Base-by-base conservation (phyloP, 1,140 invertebrate species). In the Zaprionus gabonicus region DNA sequence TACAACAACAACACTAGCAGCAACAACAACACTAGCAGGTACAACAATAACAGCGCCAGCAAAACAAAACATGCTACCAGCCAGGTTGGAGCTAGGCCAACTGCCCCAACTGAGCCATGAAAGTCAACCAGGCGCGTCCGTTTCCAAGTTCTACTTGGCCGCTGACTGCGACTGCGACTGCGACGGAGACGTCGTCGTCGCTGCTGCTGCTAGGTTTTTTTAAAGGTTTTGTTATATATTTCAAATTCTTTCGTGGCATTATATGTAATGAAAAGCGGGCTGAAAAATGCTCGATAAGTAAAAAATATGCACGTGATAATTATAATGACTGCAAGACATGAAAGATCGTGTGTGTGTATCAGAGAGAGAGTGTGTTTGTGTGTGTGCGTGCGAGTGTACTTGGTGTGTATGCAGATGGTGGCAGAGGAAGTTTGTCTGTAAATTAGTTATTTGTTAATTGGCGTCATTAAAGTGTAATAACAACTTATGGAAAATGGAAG, bases 101-200 rank as follows among this genome's bases (percentile, higher is more conserved):
- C 77, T 78, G 86, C 86, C 71, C 83, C 88, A 91, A 90, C 88
- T 90, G 84, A 91, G 83, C 88, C 88, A 91, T 91, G 88, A 85
- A 91, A 91, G 69, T 84, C 88, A 91, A 80, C 88, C 79, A 85
- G 82, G 83, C 88, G 88, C 87, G 78, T 87, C 83, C 76, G 58
- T 78, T 79, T 78, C 82, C 76, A 65, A 78, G 71, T 51, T 64
- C 38, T 78, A 81, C 73, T 67, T 51, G 60, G 25, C 34, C 38
- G 59, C 65, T 60, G 59, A 58, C 62, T 44, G 71, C 51, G 34
- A 31, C 64, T 17, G 25, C 23, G 20, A 46, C 25, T 15, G 34
- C 4, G 46, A 25, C 46, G 46, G 12, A 10, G 13, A 10, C 46
- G n/a, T 49, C 25, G 13, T 9, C 7, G n/a, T n/a, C 25, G 46